A percentile compares a stretch with the other conserved stretches of the same genome.
Conservation (phyloP, 30 jellyfish, hydroid and myxozoan species). For the Nemopilema nomurai region DNA sequence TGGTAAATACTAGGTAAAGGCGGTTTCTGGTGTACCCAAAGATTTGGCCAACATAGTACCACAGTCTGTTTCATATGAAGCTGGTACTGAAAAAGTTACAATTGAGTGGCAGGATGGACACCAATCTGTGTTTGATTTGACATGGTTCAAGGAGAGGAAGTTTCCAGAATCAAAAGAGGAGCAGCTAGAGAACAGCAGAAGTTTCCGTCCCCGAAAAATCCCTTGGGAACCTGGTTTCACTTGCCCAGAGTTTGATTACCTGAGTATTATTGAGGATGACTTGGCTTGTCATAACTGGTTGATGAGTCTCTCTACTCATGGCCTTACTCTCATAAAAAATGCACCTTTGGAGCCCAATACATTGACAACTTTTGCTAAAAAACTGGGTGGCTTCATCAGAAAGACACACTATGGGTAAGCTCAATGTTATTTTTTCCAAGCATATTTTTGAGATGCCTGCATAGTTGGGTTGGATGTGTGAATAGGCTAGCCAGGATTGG, state of each 20-base stretch:
- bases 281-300: constrained; percentile 20
- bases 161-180: constrained; percentile 48
- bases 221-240: constrained; percentile 7
- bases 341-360: constrained; percentile 46
- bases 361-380: constrained; percentile 4
- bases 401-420: constrained; percentile 58
- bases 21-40: background rate
- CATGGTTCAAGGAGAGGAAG: constrained; percentile 54
- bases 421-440: background rate
- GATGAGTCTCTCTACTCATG: constrained; percentile 21
- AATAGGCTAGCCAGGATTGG: too few species aligned
- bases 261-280: constrained; percentile 33
- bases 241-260: constrained; percentile 25
- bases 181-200: constrained; percentile 19
- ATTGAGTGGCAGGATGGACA: constrained; percentile 76
- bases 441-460: too few species aligned
- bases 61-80: background rate
- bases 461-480: too few species aligned
- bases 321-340: constrained; percentile 53
- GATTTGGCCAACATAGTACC: constrained; percentile 9
- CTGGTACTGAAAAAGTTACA: background rate
- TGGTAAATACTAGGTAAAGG: background rate
- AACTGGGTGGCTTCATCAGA: constrained; percentile 45
- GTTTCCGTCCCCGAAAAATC: constrained; percentile 2
- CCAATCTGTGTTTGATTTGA: constrained; percentile 5